Conservation (phyloP, 2,113 vertebrate genomes). For the Tautogolabrus adspersus region DNA sequence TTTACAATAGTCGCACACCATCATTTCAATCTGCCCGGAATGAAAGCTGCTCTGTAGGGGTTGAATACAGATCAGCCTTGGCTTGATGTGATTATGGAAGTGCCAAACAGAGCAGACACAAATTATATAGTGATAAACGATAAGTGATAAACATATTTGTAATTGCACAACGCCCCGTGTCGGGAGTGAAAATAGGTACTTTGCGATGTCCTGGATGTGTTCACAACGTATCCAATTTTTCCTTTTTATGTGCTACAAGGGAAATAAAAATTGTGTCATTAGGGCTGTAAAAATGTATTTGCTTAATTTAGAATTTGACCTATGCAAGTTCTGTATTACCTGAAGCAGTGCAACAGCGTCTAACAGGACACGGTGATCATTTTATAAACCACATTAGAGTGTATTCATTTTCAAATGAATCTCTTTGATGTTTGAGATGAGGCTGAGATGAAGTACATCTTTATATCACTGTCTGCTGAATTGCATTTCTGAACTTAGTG, state of each 20-base stretch:
- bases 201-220: constrained; percentile 40
- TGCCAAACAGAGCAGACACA: constrained; percentile 32
- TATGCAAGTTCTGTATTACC: constrained; percentile 45
- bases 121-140: constrained; percentile 45
- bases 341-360: constrained; percentile 11
- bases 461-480: constrained; percentile 25
- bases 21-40: constrained; percentile 64
- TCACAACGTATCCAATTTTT: constrained; percentile 47
- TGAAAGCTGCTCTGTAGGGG: constrained; percentile 37
- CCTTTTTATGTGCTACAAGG: constrained; percentile 52
- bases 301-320: constrained; percentile 68
- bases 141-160: constrained; percentile 64
- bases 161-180: constrained; percentile 49
- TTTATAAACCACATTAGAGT: constrained; percentile 46
- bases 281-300: constrained; percentile 51
- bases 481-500: constrained; percentile 22
- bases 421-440: constrained; percentile 47
- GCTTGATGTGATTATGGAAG: constrained; percentile 59
- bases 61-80: constrained; percentile 57
- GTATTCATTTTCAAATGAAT: constrained; percentile 45
- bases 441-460: constrained; percentile 19
- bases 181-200: constrained; percentile 47
- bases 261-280: constrained; percentile 53
- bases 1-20: constrained; percentile 44
- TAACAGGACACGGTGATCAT: constrained; percentile 41